A percentile compares a stretch with the other conserved stretches of the same genome.
Evolutionary conservation across 2,113 vertebrate genomes (phyloP).

Genomic region (Ivindomyrus marchei): DNA sequence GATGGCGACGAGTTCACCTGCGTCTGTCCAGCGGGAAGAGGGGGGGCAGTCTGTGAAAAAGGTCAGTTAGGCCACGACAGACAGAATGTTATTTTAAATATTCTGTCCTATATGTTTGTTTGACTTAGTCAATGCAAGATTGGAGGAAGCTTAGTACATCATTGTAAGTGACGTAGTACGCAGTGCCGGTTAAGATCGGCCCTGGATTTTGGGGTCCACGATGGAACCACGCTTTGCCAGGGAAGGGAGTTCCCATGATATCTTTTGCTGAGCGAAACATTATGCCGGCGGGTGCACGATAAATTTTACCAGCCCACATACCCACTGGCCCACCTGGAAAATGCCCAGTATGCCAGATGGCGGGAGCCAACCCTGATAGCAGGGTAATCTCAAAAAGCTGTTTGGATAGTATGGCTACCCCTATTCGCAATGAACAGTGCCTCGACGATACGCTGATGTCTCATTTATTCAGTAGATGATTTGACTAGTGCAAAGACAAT

Average conservation of each 20-base stretch:
- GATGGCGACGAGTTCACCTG: constrained; percentile 69
- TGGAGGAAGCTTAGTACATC: not conserved
- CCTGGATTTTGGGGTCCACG: not conserved
- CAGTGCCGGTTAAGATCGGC: not conserved
- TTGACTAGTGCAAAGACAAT: not conserved
- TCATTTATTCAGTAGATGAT: not conserved
- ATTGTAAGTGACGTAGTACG: not conserved
- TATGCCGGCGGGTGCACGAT: not conserved
- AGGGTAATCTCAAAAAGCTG: not conserved
- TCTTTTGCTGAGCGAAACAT: not conserved
- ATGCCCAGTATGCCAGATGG: not conserved
- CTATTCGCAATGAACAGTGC: not conserved
- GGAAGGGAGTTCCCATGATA: not conserved
- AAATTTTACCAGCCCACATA: not conserved
- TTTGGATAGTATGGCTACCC: not conserved
- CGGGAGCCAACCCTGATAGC: not conserved
- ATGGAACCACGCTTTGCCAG: not conserved
- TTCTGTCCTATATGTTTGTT: not conserved
- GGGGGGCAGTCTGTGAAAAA: constrained; percentile 79
- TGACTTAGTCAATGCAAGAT: not conserved
- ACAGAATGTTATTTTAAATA: not conserved
- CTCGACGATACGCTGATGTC: not conserved
- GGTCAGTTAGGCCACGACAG: constrained; percentile 45
- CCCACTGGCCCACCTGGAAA: not conserved
- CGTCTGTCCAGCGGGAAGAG: constrained; percentile 75